A percentile compares a stretch with the other conserved stretches of the same genome.
Conservation (phyloP, 53 echinoderm and acorn worm species). For the Antedon mediterranea region DNA sequence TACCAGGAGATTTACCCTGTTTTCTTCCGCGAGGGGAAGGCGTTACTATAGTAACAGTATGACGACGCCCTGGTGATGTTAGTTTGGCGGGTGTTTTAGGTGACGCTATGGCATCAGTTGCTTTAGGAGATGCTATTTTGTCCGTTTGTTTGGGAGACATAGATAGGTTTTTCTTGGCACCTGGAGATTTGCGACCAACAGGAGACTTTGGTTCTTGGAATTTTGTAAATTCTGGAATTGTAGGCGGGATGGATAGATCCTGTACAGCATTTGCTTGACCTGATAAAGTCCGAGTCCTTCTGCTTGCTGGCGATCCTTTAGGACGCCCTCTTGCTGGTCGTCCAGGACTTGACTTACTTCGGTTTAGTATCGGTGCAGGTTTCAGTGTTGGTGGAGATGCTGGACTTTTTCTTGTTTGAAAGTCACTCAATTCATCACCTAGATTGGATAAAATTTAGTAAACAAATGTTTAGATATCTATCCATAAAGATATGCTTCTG, state of each 20-base stretch:
- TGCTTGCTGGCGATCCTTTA: conserved; percentile 35
- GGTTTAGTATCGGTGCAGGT: conserved; percentile 47
- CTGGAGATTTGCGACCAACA: background rate
- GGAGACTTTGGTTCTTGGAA: background rate
- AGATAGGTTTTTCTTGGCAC: background rate
- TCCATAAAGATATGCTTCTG: no score
- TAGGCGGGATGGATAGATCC: background rate
- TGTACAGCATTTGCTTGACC: background rate
- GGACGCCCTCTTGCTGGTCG: conserved; percentile 47
- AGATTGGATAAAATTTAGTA: background rate
- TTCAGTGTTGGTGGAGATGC: conserved; percentile 48
- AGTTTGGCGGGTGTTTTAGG: background rate
- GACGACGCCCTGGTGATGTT: background rate
- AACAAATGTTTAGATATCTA: no score
- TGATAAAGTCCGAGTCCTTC: conserved; percentile 55
- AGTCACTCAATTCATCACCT: conserved; percentile 57
- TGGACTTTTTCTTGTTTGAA: conserved; percentile 44
- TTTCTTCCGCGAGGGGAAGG: conserved; percentile 39
- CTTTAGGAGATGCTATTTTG: background rate
- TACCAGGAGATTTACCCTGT: conserved; percentile 6
- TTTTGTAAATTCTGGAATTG: background rate
- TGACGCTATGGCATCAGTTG: background rate
- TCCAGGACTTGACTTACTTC: conserved; percentile 61
- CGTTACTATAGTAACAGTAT: background rate
- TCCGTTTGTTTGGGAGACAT: background rate